phyloP scores from a whole-genome alignment of 2,888 invertebrate species.

The Monoplex corrugatus region DNA sequence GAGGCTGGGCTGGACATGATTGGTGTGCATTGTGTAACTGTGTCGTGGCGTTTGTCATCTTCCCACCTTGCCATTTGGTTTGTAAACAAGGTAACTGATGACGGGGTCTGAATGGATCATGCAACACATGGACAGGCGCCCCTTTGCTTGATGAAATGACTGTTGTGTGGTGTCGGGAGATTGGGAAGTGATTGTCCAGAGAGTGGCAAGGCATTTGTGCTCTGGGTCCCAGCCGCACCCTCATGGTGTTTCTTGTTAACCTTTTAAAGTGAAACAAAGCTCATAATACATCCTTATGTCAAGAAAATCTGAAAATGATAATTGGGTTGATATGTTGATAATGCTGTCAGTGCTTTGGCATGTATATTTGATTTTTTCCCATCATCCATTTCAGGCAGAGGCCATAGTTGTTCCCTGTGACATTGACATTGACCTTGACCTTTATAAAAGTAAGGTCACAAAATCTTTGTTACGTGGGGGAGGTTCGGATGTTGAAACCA shows the following conservation, averaged over 20 bases:
- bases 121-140: too few relatives aligned
- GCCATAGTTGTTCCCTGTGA: slow-evolving; percentile 36
- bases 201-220: too few relatives aligned
- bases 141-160: too few relatives aligned
- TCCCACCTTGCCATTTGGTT: too few relatives aligned
- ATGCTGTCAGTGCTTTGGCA: neutral
- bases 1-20: too few relatives aligned
- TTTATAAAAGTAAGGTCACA: slow-evolving; percentile 31
- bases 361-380: neutral
- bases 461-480: slow-evolving; percentile 28
- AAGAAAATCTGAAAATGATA: neutral
- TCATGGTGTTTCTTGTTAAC: too few relatives aligned
- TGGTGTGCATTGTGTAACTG: too few relatives aligned
- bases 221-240: too few relatives aligned
- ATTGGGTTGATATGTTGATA: neutral
- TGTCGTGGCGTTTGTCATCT: too few relatives aligned
- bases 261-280: neutral
- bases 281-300: neutral
- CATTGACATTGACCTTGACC: slow-evolving; percentile 42
- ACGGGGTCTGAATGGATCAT: too few relatives aligned
- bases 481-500: neutral
- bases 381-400: slow-evolving; percentile 28
- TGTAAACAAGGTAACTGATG: too few relatives aligned
- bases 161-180: neutral
- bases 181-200: too few relatives aligned